A percentile compares a stretch with the other conserved stretches of the same genome.
Conservation (phyloP, 2,113 vertebrate genomes). For the Tursiops truncatus region DNA sequence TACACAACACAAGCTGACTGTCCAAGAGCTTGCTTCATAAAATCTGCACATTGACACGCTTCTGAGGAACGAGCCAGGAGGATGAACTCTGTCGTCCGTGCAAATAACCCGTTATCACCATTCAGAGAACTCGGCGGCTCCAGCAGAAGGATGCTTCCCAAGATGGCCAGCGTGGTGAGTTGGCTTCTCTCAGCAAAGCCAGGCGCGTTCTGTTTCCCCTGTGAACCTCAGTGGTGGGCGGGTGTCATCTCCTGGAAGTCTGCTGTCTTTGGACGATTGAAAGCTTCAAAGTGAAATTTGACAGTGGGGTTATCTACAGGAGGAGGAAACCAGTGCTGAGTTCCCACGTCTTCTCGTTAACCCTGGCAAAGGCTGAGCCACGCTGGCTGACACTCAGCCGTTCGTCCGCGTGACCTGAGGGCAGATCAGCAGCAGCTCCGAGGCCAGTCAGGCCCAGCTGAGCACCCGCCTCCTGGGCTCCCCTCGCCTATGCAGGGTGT, state of each 20-base stretch:
- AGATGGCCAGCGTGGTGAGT: rapidly evolving
- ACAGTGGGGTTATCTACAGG: rapidly evolving
- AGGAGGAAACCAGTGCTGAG: background rate
- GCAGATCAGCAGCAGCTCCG: background rate
- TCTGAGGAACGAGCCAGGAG: rapidly evolving
- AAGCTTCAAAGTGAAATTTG: background rate
- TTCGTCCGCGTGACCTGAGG: rapidly evolving
- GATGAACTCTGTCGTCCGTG: rapidly evolving
- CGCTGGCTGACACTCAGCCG: background rate
- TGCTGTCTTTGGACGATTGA: rapidly evolving
- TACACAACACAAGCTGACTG: rapidly evolving
- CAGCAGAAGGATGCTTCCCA: rapidly evolving
- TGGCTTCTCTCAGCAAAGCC: constrained; percentile 88
- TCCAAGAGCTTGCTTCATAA: rapidly evolving
- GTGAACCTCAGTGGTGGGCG: rapidly evolving
- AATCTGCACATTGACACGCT: rapidly evolving
- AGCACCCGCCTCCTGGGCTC: rapidly evolving
- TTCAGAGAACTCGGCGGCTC: rapidly evolving
- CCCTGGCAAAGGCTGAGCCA: too few species aligned
- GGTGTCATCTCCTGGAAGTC: background rate
- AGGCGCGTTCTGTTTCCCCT: constrained; percentile 61
- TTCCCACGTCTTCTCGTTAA: background rate
- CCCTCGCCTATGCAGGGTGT: too few species aligned
- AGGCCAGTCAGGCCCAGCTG: rapidly evolving
- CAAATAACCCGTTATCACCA: rapidly evolving